phyloP scores from a whole-genome alignment of 2,797 vertebrate genomes.

The Brachyrhaphis roseni region DNA sequence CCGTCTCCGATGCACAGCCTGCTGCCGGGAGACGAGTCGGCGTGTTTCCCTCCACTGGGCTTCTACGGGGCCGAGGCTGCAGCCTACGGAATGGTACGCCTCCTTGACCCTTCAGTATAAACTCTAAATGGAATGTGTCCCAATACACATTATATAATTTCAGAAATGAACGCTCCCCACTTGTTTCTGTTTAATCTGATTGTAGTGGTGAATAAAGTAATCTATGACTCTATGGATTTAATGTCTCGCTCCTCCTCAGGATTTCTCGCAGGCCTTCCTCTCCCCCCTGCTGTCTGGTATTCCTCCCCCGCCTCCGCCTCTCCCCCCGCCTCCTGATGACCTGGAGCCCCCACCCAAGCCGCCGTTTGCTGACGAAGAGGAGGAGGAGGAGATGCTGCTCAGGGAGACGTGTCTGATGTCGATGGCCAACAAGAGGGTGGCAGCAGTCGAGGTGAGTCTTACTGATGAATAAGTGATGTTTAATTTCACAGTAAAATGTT shows the following conservation, averaged over 20 bases:
- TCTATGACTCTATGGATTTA: not conserved
- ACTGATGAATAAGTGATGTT: not conserved
- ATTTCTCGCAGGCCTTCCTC: conserved; percentile 79
- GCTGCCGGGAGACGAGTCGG: conserved; percentile 64
- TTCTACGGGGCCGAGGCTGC: conserved; percentile 75
- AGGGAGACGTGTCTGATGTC: conserved; percentile 95
- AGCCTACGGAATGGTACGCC: conserved; percentile 82
- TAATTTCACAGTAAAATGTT: not conserved
- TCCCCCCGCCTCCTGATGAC: conserved; percentile 91
- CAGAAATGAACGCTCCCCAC: not conserved
- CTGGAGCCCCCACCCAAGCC: conserved; percentile 93
- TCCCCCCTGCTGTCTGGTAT: conserved; percentile 73
- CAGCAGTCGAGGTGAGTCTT: conserved; percentile 79
- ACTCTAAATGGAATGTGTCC: not conserved
- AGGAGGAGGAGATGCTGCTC: conserved; percentile 98
- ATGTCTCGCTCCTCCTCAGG: conserved; percentile 29
- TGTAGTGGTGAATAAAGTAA: not conserved
- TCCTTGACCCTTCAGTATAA: not conserved
- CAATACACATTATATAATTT: not conserved
- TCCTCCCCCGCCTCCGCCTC: conserved; percentile 84
- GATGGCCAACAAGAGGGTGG: conserved; percentile 88
- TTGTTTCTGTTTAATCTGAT: not conserved
- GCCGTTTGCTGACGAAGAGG: conserved; percentile 96
- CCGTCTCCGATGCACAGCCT: conserved; percentile 82
- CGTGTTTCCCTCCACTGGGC: conserved; percentile 73